Conservation (phyloP, 2,797 vertebrate genomes). For the Trachurus trachurus region DNA sequence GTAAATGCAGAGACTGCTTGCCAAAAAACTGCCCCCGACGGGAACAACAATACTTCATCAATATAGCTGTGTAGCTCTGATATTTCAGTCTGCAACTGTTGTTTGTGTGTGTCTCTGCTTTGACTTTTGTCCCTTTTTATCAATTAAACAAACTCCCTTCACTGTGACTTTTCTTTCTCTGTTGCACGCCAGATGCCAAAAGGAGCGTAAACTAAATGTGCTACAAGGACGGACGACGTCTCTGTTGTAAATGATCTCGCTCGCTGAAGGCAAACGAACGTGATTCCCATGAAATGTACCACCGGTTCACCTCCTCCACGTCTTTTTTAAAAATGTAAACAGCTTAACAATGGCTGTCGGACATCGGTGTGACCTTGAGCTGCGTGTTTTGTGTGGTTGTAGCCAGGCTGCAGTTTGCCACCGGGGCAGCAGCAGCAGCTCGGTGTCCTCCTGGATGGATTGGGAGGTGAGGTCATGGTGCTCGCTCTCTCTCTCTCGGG, state of each 20-base stretch:
- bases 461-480: slow-evolving; percentile 5
- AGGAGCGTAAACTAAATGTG: slow-evolving; percentile 25
- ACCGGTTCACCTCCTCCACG: slow-evolving; percentile 19
- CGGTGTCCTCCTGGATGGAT: slow-evolving; percentile 27
- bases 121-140: too few relatives aligned
- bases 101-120: too few relatives aligned
- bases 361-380: slow-evolving; percentile 42
- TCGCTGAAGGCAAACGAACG: slow-evolving; percentile 47
- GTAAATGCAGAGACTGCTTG: too few relatives aligned
- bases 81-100: too few relatives aligned
- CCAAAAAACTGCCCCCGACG: too few relatives aligned
- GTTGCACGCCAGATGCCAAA: slow-evolving; percentile 25
- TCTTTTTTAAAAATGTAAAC: slow-evolving; percentile 51
- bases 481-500: slow-evolving; percentile 30
- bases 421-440: background rate
- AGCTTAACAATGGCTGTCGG: slow-evolving; percentile 34
- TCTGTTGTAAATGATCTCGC: slow-evolving; percentile 19
- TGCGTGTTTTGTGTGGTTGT: slow-evolving; percentile 36
- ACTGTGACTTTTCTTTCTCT: too few relatives aligned
- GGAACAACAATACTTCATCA: too few relatives aligned
- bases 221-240: slow-evolving; percentile 66
- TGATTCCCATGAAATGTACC: slow-evolving; percentile 56
- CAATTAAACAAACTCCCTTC: too few relatives aligned
- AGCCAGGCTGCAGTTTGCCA: too few relatives aligned
- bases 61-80: too few relatives aligned